phyloP scores from a whole-genome alignment of 2,888 invertebrate species.

The Drosophila cognata region DNA sequence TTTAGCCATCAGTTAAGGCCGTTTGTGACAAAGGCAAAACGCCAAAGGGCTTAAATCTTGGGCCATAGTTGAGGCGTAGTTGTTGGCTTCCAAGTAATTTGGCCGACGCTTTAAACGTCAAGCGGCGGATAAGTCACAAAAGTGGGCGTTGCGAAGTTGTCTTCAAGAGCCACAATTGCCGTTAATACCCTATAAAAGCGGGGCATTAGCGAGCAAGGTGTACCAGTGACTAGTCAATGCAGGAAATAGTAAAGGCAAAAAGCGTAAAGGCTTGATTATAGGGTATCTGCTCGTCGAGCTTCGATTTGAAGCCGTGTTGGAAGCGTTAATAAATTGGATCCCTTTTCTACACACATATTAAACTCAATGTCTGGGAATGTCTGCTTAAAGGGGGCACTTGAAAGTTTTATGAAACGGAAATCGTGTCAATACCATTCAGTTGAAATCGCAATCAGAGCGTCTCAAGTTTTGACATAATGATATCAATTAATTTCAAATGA shows the following conservation, averaged over 20 bases:
- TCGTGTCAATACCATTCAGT: slow-evolving; percentile 18
- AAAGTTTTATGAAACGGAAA: slow-evolving; percentile 27
- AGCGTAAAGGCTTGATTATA: not conserved
- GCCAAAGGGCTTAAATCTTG: slow-evolving; percentile 43
- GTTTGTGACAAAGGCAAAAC: slow-evolving; percentile 58
- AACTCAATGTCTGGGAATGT: slow-evolving; percentile 11
- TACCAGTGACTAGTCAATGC: not conserved
- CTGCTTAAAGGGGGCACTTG: slow-evolving; percentile 3
- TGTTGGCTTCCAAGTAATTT: slow-evolving; percentile 18
- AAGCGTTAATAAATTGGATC: slow-evolving; percentile 8
- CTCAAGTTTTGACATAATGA: slow-evolving; percentile 31
- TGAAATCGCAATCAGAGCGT: not conserved
- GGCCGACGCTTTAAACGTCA: slow-evolving; percentile 53
- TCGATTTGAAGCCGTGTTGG: not conserved
- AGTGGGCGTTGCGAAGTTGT: slow-evolving; percentile 17
- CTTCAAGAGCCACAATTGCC: not conserved
- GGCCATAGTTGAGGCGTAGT: slow-evolving; percentile 18
- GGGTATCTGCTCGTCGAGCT: not conserved
- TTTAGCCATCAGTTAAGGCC: slow-evolving; percentile 67
- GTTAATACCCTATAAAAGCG: not conserved
- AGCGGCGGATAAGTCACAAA: slow-evolving; percentile 28
- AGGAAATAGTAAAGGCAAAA: not conserved
- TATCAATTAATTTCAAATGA: slow-evolving; percentile 49
- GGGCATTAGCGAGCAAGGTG: not conserved
- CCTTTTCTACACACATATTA: slow-evolving; percentile 1